Percentiles rank a stretch among this genome's conserved stretches.
Conservation (phyloP, 2,888 invertebrate genomes). For the Torymus tubicola region DNA sequence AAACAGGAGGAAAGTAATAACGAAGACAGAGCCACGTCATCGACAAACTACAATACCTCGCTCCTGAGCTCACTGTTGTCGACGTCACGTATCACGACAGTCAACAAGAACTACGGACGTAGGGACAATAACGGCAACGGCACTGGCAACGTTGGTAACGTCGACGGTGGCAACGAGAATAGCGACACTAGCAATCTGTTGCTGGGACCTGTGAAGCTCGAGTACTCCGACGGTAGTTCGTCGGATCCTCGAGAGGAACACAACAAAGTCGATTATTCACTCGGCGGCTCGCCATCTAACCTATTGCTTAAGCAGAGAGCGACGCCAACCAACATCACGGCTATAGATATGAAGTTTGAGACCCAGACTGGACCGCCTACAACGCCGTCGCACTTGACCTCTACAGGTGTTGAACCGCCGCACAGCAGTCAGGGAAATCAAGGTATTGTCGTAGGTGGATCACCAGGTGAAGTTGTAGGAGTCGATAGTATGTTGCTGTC, state of each 20-base stretch:
- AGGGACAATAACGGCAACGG: conserved; percentile 45
- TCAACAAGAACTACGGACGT: conserved; percentile 35
- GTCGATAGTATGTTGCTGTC: conserved; percentile 72
- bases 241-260: conserved; percentile 56
- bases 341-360: conserved; percentile 74
- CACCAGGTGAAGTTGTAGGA: conserved; percentile 71
- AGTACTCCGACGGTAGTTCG: conserved; percentile 58
- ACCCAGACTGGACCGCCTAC: conserved; percentile 70
- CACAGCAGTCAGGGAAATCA: conserved; percentile 73
- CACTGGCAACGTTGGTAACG: conserved; percentile 40
- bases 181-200: conserved; percentile 53
- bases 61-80: conserved; percentile 67
- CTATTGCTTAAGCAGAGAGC: conserved; percentile 25
- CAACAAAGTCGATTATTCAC: conserved; percentile 67
- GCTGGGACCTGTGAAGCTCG: conserved; percentile 62
- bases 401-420: conserved; percentile 72
- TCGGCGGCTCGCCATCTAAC: conserved; percentile 44
- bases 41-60: conserved; percentile 59
- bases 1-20: conserved; percentile 66
- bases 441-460: conserved; percentile 69
- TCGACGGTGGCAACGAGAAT: conserved; percentile 57
- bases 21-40: conserved; percentile 57
- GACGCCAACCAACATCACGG: conserved; percentile 60
- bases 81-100: conserved; percentile 62
- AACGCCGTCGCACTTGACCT: conserved; percentile 69